Percentiles rank a stretch among this genome's conserved stretches.
Evolutionary conservation across 2,888 invertebrate genomes (phyloP).

Genomic region (Apamea sordens): DNA sequence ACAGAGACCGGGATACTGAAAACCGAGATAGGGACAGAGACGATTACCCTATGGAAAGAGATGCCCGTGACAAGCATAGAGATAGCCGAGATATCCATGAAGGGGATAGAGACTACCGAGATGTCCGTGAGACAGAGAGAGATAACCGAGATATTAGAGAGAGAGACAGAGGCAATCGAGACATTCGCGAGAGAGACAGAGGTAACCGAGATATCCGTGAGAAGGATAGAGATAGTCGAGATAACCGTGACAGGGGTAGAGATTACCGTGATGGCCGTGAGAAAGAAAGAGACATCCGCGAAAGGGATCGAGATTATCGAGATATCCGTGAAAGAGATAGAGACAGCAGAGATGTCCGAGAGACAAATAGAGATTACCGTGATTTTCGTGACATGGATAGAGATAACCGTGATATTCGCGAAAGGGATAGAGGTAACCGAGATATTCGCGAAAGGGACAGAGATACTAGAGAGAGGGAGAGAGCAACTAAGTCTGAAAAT

Average conservation of each 20-base stretch:
- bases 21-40: slow-evolving; percentile 37
- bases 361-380: slow-evolving; percentile 39
- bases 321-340: slow-evolving; percentile 56
- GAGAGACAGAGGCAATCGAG: slow-evolving; percentile 66
- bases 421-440: slow-evolving; percentile 64
- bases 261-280: slow-evolving; percentile 70
- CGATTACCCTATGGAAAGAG: slow-evolving; percentile 52
- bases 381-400: slow-evolving; percentile 56
- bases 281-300: slow-evolving; percentile 69
- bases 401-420: slow-evolving; percentile 70
- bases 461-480: slow-evolving; percentile 72
- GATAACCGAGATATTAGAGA: slow-evolving; percentile 69
- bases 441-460: slow-evolving; percentile 72
- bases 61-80: slow-evolving; percentile 38
- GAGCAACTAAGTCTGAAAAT: slow-evolving; percentile 70
- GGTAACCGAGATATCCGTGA: slow-evolving; percentile 50
- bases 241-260: slow-evolving; percentile 54
- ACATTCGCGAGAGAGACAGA: slow-evolving; percentile 39
- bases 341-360: slow-evolving; percentile 48
- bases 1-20: slow-evolving; percentile 48
- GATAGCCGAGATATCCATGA: slow-evolving; percentile 49
- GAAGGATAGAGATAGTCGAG: slow-evolving; percentile 46
- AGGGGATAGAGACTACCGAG: slow-evolving; percentile 34
- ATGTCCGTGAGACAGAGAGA: slow-evolving; percentile 54
- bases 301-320: slow-evolving; percentile 71